Evolutionary conservation across 2,797 vertebrate species (phyloP), one percentile per base, ranked within the genome.

Genomic region (Cheirogaleus major): DNA sequence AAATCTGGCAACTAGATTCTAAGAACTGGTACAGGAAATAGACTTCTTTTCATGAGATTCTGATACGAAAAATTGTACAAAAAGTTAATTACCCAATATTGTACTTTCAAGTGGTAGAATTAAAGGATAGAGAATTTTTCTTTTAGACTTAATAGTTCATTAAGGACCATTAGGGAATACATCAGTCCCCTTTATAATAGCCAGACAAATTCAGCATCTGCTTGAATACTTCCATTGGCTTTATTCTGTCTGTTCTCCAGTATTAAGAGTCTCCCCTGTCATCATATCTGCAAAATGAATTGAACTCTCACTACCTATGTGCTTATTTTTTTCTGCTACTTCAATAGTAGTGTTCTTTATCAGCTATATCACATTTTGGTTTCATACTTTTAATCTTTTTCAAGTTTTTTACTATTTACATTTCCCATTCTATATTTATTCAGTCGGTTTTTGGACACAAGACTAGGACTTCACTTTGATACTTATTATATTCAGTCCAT

Each of bases 331-430:
- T 38, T 25, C 25, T 38, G 4, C 22, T 22, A 18, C 10, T 61
- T 95, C 23, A 20, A 0, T 94, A 41, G 8, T 73, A 79, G 50
- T 23, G 61, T 72, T 67, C 13, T 70, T 59, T 75, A 67, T 89
- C 50, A 76, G 12, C 63, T 57, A 5, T 82, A 38, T 41, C 30
- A 52, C 15, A 55, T 83, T 79, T 86, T 83, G 35, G 23, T 89
- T 67, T 95, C 11, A 50, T 63, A 2, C 75, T 93, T 94, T 91
- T 89, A 10, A 63, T 79, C 27, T 89, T 63, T 63, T 96, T 96
- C 32, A 80, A 0, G 2, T 93, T 70, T 92, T 57, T 20, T 67
- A 2, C 41, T 86, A 2, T 32, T 82, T 59, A 30, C 9, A 30
- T 43, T 72, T 91, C 32, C 27, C 23, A 15, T 55, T 73, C 38